Evolutionary conservation across 2,797 vertebrate genomes (phyloP).

Genomic region (Triplophysa yarkandensis): DNA sequence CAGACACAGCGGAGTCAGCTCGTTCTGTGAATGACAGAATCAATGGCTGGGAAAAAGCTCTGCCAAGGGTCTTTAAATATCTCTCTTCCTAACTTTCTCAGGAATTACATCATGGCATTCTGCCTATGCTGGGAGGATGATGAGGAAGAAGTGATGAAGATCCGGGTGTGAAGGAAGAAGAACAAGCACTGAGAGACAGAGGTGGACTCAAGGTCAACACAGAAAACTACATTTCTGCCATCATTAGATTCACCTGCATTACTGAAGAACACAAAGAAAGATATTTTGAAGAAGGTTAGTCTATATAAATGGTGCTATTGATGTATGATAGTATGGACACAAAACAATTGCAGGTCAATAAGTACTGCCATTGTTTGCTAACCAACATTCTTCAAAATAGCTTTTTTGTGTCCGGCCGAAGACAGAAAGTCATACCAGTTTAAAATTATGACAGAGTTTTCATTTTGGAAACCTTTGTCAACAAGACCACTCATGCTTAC

Average conservation of each 20-base stretch:
- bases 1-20: slow-evolving; percentile 81
- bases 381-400: no score
- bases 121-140: slow-evolving; percentile 55
- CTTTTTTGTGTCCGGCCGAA: no score
- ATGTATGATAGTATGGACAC: no score
- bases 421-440: no score
- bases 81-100: slow-evolving; percentile 76
- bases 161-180: slow-evolving; percentile 9
- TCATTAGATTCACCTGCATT: no score
- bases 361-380: no score
- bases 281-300: no score
- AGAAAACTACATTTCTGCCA: no score
- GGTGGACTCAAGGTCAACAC: slow-evolving; percentile 72
- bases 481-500: slow-evolving; percentile 49
- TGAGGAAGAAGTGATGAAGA: slow-evolving; percentile 5
- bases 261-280: no score
- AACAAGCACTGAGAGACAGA: slow-evolving; percentile 44
- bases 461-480: slow-evolving; percentile 48
- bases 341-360: no score
- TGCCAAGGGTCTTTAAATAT: slow-evolving; percentile 74
- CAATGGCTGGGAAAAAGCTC: slow-evolving; percentile 77
- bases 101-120: slow-evolving; percentile 74
- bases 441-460: no score
- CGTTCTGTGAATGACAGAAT: slow-evolving; percentile 77
- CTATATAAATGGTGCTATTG: no score